Percentiles rank a stretch among this genome's conserved stretches.
Conservation (phyloP, 2,797 vertebrate genomes). For the Chaenodraco wilsoni region DNA sequence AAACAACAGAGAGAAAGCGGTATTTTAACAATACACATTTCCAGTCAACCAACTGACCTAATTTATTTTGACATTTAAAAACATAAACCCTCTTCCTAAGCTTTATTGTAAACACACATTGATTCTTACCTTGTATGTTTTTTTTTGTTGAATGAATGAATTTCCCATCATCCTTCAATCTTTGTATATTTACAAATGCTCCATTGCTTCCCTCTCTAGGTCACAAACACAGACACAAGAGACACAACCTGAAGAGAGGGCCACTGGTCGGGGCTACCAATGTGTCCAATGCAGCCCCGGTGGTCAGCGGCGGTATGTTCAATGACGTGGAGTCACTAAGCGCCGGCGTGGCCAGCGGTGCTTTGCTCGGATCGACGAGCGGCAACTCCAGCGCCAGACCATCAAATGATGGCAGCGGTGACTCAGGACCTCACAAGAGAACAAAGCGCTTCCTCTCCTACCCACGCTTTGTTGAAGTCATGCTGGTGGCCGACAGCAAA, state of each 20-base stretch:
- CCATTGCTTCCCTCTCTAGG: constrained; percentile 76
- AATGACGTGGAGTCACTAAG: constrained; percentile 85
- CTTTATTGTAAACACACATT: constrained; percentile 20
- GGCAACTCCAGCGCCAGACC: constrained; percentile 50
- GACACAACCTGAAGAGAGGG: constrained; percentile 81
- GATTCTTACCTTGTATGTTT: constrained; percentile 24
- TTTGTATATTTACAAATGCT: constrained; percentile 51
- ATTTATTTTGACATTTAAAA: constrained; percentile 33
- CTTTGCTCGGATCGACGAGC: constrained; percentile 73
- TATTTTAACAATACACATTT: constrained; percentile 54
- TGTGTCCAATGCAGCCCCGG: constrained; percentile 43
- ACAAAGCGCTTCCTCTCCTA: constrained; percentile 97
- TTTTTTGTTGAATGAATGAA: constrained; percentile 17
- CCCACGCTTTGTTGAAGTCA: constrained; percentile 97
- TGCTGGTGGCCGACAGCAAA: constrained; percentile 97
- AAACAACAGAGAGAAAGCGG: constrained; percentile 59
- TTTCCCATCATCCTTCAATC: constrained; percentile 11
- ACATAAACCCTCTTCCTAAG: constrained; percentile 18
- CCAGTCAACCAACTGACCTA: constrained; percentile 22
- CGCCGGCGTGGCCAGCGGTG: constrained; percentile 75
- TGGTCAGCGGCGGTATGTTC: constrained; percentile 74
- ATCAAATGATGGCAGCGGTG: constrained; percentile 80
- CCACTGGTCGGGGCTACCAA: constrained; percentile 55
- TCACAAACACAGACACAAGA: constrained; percentile 83
- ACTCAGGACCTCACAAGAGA: constrained; percentile 89